Evolutionary conservation across 2,797 vertebrate genomes (phyloP), one percentile per base, ranked within the genome.

Genomic region (Epinephelus malabaricus): DNA sequence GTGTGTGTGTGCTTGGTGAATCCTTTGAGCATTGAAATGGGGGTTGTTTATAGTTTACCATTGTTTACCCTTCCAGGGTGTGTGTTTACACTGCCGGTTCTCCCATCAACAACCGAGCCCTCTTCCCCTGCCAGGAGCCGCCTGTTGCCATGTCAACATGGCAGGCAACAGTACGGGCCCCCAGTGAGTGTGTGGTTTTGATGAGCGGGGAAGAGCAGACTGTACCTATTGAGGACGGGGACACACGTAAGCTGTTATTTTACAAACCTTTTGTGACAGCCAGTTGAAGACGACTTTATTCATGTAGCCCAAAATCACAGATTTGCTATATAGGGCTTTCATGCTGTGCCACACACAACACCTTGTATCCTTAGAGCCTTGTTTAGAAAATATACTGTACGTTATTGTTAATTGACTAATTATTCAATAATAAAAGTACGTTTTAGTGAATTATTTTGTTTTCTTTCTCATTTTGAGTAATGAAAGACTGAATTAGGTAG

Each of bases 71-170:
- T 86, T 93, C 68, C 92, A 99, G 98, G 92, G 94, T 95, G 58
- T 99, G 98, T 95, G 97, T 99, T 93, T 99, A 98, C 95, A 99
- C 97, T 1, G 93, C 96, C 73, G 98, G 98, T 84, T 99, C 98
- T 12, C 97, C 97, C 78, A 96, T 99, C 95, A 99, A 99, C 97
- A 99, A 99, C 96, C 96, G 98, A 92, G 98, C 98, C 69, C 97
- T 99, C 87, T 98, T 99, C 91, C 98, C 98, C 60, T 99, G 98
- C 95, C 98, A 99, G 94, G 98, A 99, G 80, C 97, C 98, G 78
- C 97, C 98, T 34, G 91, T 97, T 95, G 98, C 98, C 92, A 97
- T 99, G 97, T 99, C 98, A 94, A 99, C 98, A 10, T 99, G 98
- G 98, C 97, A 97, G 92, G 96, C 97, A 54, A 95, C 94, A 66